Evolutionary conservation across 2,888 invertebrate genomes (phyloP), one percentile per base, ranked within the genome.

Genomic region (Cephalotes varians): DNA sequence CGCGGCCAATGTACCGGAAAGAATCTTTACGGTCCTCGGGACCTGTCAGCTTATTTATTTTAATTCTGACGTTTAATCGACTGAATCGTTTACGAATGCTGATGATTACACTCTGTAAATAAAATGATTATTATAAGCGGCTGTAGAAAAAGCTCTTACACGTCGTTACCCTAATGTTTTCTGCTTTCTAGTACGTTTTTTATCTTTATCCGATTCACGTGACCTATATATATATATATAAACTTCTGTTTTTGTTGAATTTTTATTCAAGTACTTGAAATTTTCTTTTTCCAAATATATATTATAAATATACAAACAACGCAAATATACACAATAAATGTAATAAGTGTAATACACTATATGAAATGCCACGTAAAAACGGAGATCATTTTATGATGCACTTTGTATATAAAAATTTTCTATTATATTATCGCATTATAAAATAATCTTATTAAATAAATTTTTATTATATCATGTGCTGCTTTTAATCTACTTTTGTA

Each of bases 1-100:
- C 54, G 51, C 82, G 71, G 73, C 73, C 72, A 85, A 76, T 84
- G 83, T 85, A 74, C 73, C 85, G 73, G 65, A 83, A 85, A 85
- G 69, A 15, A 76, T 73, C 64, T 76, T 84, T 72, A 73, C 67
- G 79, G 64, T 64, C 74, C 31, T 40, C 28, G 34, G 49, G 44
- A 51, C 47, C 31, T 44, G 44, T 79, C 56, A 79, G 69, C 34
- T 56, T 54, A 44, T 79, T 58, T 79, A 56, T 56, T 77, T 77
- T 44, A 54, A 69, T 77, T 34, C 31, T 31, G 56, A 44, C 56
- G 34, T 71, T 47, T 18, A 79, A 18, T 56, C 47, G 21, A 58
- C 56, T 56, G 56, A n/a, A 58, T 71, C 54, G 44, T 69, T 77
- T 69, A 69, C 69, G 25, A 76, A 69, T 56, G 21, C 18, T 44